Percentiles rank a stretch among this genome's conserved stretches.
Conservation (phyloP, 2,888 invertebrate species). For the Apotomis capreana region DNA sequence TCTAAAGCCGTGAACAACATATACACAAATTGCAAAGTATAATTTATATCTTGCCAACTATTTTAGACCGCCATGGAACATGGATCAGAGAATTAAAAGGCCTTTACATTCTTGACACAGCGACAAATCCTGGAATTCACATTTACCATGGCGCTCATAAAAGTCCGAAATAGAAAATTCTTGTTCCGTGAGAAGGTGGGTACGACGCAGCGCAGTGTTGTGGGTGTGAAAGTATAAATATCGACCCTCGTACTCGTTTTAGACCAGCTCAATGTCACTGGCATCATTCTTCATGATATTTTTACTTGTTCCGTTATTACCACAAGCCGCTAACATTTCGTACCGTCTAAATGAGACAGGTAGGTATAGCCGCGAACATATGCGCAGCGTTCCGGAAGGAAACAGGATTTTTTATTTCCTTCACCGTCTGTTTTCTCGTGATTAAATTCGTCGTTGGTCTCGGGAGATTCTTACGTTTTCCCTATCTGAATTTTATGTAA, state of each 20-base stretch:
- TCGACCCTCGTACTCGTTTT: slow-evolving; percentile 67
- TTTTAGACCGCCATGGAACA: not conserved
- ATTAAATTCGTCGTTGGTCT: slow-evolving; percentile 21
- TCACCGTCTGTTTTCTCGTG: slow-evolving; percentile 14
- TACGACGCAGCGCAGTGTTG: slow-evolving; percentile 56
- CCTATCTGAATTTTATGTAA: slow-evolving; percentile 8
- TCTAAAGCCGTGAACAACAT: too few species aligned
- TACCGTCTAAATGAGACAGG: slow-evolving; percentile 9
- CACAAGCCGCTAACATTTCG: not conserved
- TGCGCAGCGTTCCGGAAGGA: slow-evolving; percentile 15
- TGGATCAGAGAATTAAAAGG: not conserved
- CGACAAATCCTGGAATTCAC: slow-evolving; percentile 49
- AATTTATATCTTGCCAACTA: not conserved
- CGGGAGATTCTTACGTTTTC: slow-evolving; percentile 18
- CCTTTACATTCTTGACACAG: slow-evolving; percentile 27
- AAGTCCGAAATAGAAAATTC: slow-evolving; percentile 70
- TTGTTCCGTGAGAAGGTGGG: slow-evolving; percentile 58
- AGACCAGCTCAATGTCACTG: slow-evolving; percentile 75
- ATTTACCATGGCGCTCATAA: slow-evolving; percentile 54
- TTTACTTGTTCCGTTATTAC: slow-evolving; percentile 49
- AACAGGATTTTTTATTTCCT: slow-evolving; percentile 31
- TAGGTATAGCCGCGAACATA: slow-evolving; percentile 14
- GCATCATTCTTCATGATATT: slow-evolving; percentile 60
- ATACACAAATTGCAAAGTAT: too few species aligned
- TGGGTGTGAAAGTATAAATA: slow-evolving; percentile 77